phyloP scores from a whole-genome alignment of 2,797 vertebrate genomes.

The Cryptoprocta ferox region DNA sequence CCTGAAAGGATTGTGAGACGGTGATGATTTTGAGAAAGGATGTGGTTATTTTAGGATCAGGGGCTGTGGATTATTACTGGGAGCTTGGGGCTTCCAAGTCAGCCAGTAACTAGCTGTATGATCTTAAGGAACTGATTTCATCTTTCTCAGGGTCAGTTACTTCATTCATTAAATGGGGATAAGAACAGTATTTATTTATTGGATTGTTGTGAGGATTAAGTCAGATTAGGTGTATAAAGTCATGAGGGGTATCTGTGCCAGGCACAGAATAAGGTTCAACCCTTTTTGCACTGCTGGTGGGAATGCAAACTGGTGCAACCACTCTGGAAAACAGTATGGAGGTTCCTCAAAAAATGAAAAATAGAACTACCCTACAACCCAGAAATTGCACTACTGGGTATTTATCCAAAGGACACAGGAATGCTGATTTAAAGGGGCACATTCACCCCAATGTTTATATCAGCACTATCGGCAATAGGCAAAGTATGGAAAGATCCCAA shows the following conservation, averaged over 20 bases:
- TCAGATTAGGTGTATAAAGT: not conserved
- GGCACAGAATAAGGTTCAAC: not conserved
- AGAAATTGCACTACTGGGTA: no score
- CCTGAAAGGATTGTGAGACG: conserved; percentile 23
- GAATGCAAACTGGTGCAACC: no score
- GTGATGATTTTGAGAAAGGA: conserved; percentile 41
- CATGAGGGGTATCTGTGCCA: not conserved
- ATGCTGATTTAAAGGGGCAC: no score
- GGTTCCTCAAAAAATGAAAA: no score
- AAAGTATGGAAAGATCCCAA: no score
- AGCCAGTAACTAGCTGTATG: not conserved
- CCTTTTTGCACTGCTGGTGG: not conserved
- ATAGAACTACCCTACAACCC: no score
- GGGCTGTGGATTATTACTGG: not conserved
- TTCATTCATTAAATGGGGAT: not conserved
- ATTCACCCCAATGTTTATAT: no score
- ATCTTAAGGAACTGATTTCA: conserved; percentile 20
- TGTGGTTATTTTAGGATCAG: conserved; percentile 38
- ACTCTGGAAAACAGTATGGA: no score
- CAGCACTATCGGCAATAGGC: no score
- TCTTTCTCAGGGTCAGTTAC: not conserved
- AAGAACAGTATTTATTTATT: conserved; percentile 26
- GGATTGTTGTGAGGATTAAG: conserved; percentile 33
- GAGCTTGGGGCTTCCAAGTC: not conserved
- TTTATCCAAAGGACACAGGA: no score